Evolutionary conservation across 2,888 invertebrate genomes (phyloP).

Genomic region (Drosophila falleni): DNA sequence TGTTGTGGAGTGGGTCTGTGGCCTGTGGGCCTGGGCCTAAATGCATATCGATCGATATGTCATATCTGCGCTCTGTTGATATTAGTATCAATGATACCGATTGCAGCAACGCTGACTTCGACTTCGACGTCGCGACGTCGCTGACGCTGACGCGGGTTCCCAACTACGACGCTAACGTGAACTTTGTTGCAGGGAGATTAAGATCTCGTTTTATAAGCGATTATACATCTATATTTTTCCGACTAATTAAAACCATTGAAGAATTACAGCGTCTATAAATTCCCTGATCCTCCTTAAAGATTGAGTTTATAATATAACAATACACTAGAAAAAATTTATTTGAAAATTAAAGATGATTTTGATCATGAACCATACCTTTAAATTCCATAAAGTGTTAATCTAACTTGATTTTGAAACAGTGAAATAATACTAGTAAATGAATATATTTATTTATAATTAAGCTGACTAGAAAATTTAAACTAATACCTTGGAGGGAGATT

Average conservation of each 20-base stretch:
- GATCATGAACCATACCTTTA: no score
- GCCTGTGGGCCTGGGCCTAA: not conserved
- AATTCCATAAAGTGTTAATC: no score
- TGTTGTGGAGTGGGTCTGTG: not conserved
- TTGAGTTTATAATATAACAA: not conserved
- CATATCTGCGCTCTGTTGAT: conserved; percentile 39
- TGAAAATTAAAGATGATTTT: no score
- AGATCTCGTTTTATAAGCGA: conserved; percentile 61
- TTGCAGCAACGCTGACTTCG: conserved; percentile 21
- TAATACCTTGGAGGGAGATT: no score
- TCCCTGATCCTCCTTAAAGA: conserved; percentile 18
- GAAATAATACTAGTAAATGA: no score
- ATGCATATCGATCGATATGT: conserved; percentile 50
- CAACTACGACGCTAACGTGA: conserved; percentile 10
- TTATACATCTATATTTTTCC: conserved; percentile 40
- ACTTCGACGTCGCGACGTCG: conserved; percentile 3
- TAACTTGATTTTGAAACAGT: no score
- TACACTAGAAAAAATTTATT: conserved; percentile 2
- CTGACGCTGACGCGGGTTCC: not conserved
- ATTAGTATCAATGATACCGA: conserved; percentile 45
- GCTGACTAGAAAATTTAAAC: no score
- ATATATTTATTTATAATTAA: no score
- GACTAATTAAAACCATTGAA: conserved; percentile 73
- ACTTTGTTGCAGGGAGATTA: conserved; percentile 63
- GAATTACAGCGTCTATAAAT: conserved; percentile 68